phyloP scores from a whole-genome alignment of 2,113 vertebrate genomes.

The Gasterosteus nipponicus region DNA sequence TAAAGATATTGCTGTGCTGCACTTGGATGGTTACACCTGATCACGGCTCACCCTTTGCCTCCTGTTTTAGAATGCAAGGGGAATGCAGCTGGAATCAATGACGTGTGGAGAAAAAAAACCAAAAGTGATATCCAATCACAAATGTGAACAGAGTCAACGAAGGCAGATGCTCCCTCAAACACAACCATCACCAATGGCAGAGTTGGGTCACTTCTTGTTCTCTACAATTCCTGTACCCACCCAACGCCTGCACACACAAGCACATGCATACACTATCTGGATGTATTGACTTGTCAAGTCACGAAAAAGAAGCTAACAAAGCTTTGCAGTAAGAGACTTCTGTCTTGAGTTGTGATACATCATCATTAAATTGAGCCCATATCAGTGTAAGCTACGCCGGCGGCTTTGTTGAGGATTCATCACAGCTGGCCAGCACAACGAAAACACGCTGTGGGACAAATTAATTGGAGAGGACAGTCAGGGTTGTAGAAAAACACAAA shows the following conservation, averaged over 20 bases:
- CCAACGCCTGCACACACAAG: neutral
- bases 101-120: too few species aligned
- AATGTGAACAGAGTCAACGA: neutral
- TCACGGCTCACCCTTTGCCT: too few species aligned
- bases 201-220: neutral
- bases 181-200: neutral
- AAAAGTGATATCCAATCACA: too few species aligned
- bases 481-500: slow-evolving; percentile 22
- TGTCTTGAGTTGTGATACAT: slow-evolving; percentile 34
- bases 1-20: too few species aligned
- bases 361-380: slow-evolving; percentile 43
- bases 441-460: slow-evolving; percentile 36
- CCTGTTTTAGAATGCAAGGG: too few species aligned
- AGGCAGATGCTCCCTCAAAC: slow-evolving; percentile 19
- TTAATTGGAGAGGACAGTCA: slow-evolving; percentile 32
- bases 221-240: neutral
- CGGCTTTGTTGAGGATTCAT: slow-evolving; percentile 53
- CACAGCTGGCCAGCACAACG: slow-evolving; percentile 16
- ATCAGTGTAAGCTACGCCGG: slow-evolving; percentile 38
- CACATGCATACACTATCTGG: neutral
- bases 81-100: too few species aligned
- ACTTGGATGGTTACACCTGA: too few species aligned
- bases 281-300: slow-evolving; percentile 35
- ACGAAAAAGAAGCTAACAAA: slow-evolving; percentile 43
- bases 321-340: slow-evolving; percentile 15